Evolutionary conservation across 1,140 invertebrate genomes (phyloP).

Genomic region (Pollicipes pollicipes): DNA sequence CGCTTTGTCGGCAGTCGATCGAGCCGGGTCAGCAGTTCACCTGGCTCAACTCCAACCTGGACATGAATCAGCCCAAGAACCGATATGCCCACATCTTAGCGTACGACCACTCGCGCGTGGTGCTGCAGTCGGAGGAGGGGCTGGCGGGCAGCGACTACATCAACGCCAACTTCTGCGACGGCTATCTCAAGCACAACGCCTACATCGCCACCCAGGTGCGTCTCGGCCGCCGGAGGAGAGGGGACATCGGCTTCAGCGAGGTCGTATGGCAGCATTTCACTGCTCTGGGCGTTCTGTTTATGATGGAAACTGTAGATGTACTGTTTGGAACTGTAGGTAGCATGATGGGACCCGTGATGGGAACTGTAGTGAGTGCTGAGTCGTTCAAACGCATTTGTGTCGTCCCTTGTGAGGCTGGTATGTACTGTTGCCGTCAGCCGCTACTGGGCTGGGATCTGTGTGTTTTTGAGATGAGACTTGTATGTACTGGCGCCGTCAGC

Average conservation of each 20-base stretch:
- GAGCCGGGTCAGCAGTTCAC: constrained; percentile 99
- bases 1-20: constrained; percentile 47
- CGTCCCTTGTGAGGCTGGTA: too few species aligned
- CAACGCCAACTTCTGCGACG: constrained; percentile 96
- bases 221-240: too few species aligned
- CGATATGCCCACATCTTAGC: constrained; percentile 99
- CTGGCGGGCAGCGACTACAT: constrained; percentile 89
- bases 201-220: constrained; percentile 85
- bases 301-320: too few species aligned
- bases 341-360: too few species aligned
- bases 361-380: too few species aligned
- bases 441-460: background rate
- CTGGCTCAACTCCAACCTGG: constrained; percentile 96
- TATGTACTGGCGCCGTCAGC: too few species aligned
- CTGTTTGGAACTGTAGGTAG: too few species aligned
- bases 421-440: background rate
- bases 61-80: constrained; percentile 97
- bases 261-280: too few species aligned
- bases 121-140: constrained; percentile 54
- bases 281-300: too few species aligned
- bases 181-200: constrained; percentile 84
- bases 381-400: too few species aligned
- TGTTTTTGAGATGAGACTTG: too few species aligned
- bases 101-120: constrained; percentile 98
- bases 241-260: too few species aligned